Conservation (phyloP, 1,140 invertebrate species). For the Drosophila auraria region DNA sequence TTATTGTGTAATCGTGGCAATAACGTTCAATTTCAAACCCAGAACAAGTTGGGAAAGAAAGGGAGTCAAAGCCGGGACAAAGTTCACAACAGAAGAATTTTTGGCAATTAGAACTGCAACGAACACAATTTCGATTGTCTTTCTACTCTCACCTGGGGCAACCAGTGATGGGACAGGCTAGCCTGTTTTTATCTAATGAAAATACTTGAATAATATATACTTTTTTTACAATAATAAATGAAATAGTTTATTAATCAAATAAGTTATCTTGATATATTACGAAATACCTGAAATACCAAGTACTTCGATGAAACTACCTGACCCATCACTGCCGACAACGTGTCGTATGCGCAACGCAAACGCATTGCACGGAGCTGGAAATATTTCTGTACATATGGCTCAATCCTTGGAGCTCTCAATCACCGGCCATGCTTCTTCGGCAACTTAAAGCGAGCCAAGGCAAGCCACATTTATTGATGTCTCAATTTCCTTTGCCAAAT, state of each 20-base stretch:
- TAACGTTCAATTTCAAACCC: constrained; percentile 67
- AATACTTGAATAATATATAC: background rate
- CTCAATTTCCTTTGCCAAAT: constrained; percentile 83
- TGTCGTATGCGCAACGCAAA: constrained; percentile 65
- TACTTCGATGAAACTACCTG: background rate
- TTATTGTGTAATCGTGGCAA: constrained; percentile 59
- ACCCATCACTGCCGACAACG: constrained; percentile 14
- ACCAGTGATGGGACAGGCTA: background rate
- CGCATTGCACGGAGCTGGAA: constrained; percentile 28
- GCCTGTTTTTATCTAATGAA: background rate
- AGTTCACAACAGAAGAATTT: constrained; percentile 25
- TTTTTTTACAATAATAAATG: too few relatives aligned
- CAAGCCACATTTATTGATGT: constrained; percentile 82
- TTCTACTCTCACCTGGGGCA: background rate
- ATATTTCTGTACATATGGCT: constrained; percentile 44
- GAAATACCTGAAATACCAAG: background rate
- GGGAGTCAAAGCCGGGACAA: constrained; percentile 12
- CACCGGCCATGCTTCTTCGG: constrained; percentile 2
- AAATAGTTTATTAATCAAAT: background rate
- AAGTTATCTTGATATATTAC: background rate
- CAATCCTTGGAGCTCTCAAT: constrained; percentile 7
- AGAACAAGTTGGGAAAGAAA: constrained; percentile 1
- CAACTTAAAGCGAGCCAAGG: constrained; percentile 46
- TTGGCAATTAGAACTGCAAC: constrained; percentile 59
- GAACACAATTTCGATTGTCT: constrained; percentile 18